Evolutionary conservation across 2,113 vertebrate species (phyloP).

Genomic region (Lethenteron reissneri): DNA sequence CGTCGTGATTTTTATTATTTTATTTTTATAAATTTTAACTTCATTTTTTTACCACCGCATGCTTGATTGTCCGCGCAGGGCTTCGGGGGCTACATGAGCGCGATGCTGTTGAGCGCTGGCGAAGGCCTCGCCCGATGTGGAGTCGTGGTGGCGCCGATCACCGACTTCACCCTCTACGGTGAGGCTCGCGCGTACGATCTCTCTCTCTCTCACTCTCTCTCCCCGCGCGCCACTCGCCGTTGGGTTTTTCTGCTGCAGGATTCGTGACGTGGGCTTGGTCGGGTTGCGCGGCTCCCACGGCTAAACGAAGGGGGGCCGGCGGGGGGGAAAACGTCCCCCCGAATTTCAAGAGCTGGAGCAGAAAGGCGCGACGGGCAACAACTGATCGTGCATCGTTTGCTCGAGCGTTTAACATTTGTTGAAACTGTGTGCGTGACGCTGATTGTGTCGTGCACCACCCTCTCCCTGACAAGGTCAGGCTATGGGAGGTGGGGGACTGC

Average conservation of each 20-base stretch:
- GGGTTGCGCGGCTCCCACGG: too few species aligned
- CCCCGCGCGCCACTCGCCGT: not conserved
- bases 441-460: not conserved
- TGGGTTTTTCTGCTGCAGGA: not conserved
- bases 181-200: slow-evolving; percentile 12
- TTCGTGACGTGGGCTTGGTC: too few species aligned
- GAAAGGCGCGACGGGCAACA: not conserved
- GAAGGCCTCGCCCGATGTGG: slow-evolving; percentile 33
- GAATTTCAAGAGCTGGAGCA: not conserved
- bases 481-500: not conserved
- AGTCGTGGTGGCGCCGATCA: slow-evolving; percentile 31
- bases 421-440: not conserved
- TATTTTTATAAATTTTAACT: too few species aligned
- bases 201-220: slow-evolving; percentile 7
- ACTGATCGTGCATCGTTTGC: too few species aligned
- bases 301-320: too few species aligned
- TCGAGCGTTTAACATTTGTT: too few species aligned
- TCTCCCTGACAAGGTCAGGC: not conserved
- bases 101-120: slow-evolving; percentile 33
- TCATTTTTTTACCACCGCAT: not conserved
- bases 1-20: too few species aligned
- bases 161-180: slow-evolving; percentile 42
- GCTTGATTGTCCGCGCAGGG: slow-evolving; percentile 18
- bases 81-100: slow-evolving; percentile 39
- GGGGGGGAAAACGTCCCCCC: too few species aligned